Base-by-base conservation (phyloP, 2,888 invertebrate species). In the Catocala sponsa region DNA sequence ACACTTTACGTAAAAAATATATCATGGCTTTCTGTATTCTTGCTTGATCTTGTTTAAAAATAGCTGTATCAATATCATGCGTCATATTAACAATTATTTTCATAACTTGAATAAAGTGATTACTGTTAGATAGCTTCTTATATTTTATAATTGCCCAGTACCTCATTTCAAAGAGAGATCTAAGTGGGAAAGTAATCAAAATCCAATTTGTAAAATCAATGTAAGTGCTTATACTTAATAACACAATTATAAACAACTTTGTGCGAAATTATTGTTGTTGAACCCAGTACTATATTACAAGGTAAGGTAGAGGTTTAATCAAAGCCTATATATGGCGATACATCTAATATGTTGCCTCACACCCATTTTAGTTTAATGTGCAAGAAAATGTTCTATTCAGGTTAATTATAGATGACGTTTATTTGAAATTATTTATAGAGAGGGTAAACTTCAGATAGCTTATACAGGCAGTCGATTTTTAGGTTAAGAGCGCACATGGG, bases 261-360 rank as follows among this genome's bases (percentile, higher is more conserved):
- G 15, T 57, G 44, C n/a, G 6, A 32, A 41, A 47, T 42, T 52
- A 46, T 52, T 55, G 41, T 52, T 55, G 32, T 62, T 44, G 41
- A 32, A 52, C 12, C 32, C 13, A 13, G 47, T 56, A 69, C 63
- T 71, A 65, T 65, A 60, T 11, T 63, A 55, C 71, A 66, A 74
- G 68, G 65, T 63, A 62, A 71, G 44, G 42, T 46, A 52, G 46
- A 11, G 49, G 49, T 15, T 54, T 72, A 72, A 70, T 75, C 63
- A 70, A 64, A 66, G 68, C 53, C 75, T 68, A 64, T 76, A 72
- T 72, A 70, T 62, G 73, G 70, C 63, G 65, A 68, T 66, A 65
- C 57, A 66, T 25, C 53, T 35, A 77, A 69, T 74, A 68, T 65
- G 60, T 55, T 66, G 62, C 59, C 69, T 68, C 63, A 65, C 68